Percentiles rank a stretch among this genome's conserved stretches.
These are phyloP conservation scores for Linurgus olivaceus DNA, from an alignment of 2,797 vertebrate species.

Conservation along the genomic window DNA sequence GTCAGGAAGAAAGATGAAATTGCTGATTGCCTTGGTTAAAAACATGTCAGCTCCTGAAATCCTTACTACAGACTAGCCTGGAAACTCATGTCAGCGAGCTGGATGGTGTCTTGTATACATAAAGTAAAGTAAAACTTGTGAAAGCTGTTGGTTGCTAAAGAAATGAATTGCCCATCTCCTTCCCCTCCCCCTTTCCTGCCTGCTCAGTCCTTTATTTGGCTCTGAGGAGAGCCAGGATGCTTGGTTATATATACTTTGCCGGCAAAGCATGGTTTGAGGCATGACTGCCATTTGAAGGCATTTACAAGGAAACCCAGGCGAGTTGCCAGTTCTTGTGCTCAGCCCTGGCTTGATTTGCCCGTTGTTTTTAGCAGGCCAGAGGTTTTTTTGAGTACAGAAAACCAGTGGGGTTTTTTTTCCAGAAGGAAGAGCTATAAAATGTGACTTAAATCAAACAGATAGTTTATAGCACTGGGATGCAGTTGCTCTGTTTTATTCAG, in stretches of 20 bases:
- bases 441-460: background rate
- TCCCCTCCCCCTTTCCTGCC: background rate
- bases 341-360: background rate
- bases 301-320: conserved; percentile 47
- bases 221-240: background rate
- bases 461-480: background rate
- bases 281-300: conserved; percentile 64
- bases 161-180: background rate
- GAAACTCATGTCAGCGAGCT: background rate
- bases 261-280: background rate
- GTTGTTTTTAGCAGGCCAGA: background rate
- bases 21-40: background rate
- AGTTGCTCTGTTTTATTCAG: background rate
- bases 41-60: background rate
- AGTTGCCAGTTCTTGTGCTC: conserved; percentile 38
- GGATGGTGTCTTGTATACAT: background rate
- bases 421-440: background rate
- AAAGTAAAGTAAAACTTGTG: background rate
- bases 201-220: conserved; percentile 32
- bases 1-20: background rate
- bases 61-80: background rate
- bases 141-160: background rate
- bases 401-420: background rate
- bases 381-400: background rate
- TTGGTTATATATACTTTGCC: conserved; percentile 3